Conservation (phyloP, 2,113 vertebrate species). For the Megatriorchis doriae region DNA sequence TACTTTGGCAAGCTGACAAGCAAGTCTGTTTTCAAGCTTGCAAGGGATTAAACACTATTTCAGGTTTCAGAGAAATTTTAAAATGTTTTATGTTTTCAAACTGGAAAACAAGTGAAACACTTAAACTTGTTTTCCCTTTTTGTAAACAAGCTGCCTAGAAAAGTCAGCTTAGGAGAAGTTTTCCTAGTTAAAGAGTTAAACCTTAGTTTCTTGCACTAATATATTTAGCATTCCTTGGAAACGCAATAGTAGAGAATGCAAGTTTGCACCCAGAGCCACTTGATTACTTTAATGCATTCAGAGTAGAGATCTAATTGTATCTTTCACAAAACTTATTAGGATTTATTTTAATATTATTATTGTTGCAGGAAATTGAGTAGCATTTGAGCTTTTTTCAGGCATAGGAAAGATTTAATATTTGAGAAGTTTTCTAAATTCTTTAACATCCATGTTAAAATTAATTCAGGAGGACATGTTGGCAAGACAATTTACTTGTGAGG, state of each 20-base stretch:
- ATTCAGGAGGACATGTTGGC: not conserved
- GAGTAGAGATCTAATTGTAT: not conserved
- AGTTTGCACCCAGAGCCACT: not conserved
- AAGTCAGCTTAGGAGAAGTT: not conserved
- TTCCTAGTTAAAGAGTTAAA: not conserved
- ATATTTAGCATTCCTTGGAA: not conserved
- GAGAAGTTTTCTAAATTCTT: not conserved
- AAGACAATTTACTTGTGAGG: not conserved
- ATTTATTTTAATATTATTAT: not conserved
- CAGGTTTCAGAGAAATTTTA: not conserved
- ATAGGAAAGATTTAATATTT: not conserved
- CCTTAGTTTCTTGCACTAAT: no score
- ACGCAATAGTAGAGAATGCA: not conserved
- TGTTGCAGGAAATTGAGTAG: not conserved
- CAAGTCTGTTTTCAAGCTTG: not conserved
- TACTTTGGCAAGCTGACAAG: not conserved
- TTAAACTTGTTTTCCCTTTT: not conserved
- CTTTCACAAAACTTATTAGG: not conserved
- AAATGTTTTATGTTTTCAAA: not conserved
- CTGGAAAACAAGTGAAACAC: not conserved
- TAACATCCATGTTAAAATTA: not conserved
- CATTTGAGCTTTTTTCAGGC: not conserved
- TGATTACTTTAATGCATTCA: not conserved
- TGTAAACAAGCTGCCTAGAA: not conserved
- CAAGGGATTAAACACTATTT: not conserved